Conservation (phyloP, 2,888 invertebrate species). For the Drosophila hawaiiensis region DNA sequence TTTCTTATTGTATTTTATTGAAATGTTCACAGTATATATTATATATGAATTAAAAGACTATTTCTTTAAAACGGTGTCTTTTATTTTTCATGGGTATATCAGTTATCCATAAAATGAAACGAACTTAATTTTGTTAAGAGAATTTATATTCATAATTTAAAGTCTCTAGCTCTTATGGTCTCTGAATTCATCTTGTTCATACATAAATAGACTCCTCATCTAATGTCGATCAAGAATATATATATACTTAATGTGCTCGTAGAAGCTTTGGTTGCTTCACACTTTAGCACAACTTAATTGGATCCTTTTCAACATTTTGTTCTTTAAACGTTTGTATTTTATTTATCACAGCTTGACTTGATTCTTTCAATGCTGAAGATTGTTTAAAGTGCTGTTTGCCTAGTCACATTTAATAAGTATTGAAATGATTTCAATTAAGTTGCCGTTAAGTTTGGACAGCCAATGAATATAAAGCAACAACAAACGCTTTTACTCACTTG, state of each 20-base stretch:
- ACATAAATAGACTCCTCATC: not conserved
- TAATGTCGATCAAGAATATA: not conserved
- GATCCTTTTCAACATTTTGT: not conserved
- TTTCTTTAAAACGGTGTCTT: too few relatives aligned
- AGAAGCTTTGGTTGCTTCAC: not conserved
- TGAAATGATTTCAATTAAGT: constrained; percentile 49
- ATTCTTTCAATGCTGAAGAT: not conserved
- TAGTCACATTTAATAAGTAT: constrained; percentile 46
- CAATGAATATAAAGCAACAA: constrained; percentile 9
- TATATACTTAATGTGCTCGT: not conserved
- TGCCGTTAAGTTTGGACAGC: constrained; percentile 5
- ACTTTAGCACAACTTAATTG: not conserved
- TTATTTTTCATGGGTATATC: not conserved
- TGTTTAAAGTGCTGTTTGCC: not conserved
- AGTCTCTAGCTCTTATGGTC: not conserved
- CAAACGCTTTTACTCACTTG: not conserved
- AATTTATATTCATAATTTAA: not conserved
- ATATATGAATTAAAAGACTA: too few relatives aligned
- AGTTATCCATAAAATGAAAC: not conserved
- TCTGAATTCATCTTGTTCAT: not conserved
- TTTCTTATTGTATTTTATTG: not conserved
- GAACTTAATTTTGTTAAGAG: not conserved
- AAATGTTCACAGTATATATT: not conserved
- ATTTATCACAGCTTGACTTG: not conserved
- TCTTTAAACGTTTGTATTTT: not conserved